A percentile compares a stretch with the other conserved stretches of the same genome.
Evolutionary conservation across 1,140 invertebrate genomes (phyloP).

Genomic region (Lerema accius): DNA sequence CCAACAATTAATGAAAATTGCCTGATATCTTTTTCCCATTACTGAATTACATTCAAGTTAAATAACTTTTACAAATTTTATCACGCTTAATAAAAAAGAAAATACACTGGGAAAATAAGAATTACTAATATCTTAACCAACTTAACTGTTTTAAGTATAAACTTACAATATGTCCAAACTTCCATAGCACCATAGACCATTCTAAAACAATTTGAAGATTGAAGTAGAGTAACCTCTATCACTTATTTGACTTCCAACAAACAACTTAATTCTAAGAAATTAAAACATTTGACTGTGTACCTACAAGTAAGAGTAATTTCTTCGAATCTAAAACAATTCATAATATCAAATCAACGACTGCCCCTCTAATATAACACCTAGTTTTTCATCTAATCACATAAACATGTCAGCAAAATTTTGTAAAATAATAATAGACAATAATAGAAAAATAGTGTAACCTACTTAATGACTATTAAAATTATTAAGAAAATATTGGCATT

Average conservation of each 20-base stretch:
- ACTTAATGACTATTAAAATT: conserved; percentile 8
- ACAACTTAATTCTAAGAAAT: too few species aligned
- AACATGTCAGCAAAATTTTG: conserved; percentile 1
- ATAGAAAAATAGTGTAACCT: too few species aligned
- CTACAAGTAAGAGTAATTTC: too few species aligned
- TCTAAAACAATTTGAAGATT: too few species aligned
- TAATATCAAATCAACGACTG: not conserved
- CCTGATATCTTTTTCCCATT: too few species aligned
- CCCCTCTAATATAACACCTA: not conserved
- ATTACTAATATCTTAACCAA: not conserved
- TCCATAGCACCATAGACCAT: not conserved
- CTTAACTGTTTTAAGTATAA: too few species aligned
- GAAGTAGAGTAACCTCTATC: too few species aligned
- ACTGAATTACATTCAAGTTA: too few species aligned
- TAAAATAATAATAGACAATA: conserved; percentile 19
- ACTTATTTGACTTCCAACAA: not conserved
- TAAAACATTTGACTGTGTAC: too few species aligned
- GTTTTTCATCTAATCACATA: not conserved
- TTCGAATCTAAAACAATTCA: not conserved
- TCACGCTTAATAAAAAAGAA: not conserved
- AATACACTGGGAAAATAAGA: not conserved
- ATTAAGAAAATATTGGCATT: conserved; percentile 14
- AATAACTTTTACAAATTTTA: not conserved
- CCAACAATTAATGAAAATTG: too few species aligned
- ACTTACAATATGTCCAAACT: not conserved